Base-by-base conservation (phyloP, 1,140 invertebrate species). In the Papilio aristodemus region DNA sequence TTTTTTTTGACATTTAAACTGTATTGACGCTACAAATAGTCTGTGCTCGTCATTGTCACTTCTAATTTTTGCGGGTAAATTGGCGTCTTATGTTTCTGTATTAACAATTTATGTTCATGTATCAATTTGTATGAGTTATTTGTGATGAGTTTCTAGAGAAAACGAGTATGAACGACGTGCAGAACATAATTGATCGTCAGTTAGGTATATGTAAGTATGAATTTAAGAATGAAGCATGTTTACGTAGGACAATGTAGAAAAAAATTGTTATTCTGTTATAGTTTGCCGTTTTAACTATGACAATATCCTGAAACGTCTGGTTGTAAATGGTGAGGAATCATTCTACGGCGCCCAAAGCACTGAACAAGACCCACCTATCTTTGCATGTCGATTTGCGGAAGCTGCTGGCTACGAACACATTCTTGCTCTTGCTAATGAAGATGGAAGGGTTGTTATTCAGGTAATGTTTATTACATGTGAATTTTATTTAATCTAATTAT, bases 341-440 rank as follows among this genome's bases (percentile, higher is more conserved):
- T 94, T 91, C 84, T 90, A 90, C 22, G 93, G 93, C 11, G 88
- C 94, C 25, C 88, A 87, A 67, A 91, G 83, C 38, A 75, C 83
- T 46, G 92, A 93, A 63, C 92, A 92, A 41, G 91, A 93, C 68
- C 93, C 94, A 2, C 93, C 93, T 3, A 94, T 95, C 74, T 95
- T 95, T 78, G 93, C 94, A 0, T 94, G 94, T 71, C 94, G 94
- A 75, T 94, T 94, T 74, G 92, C 94, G 8, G 93, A 94, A 74
- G 85, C 90, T 25, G 76, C 92, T 41, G 93, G 93, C 22, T 93
- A 93, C 66, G 92, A 95, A 79, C 92, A 97, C 81, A 92, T 96
- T 25, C 84, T 97, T 37, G 96, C 95, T 11, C 92, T 97, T 39
- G 96, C 96, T 14, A 97, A 97, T 89, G 96, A 97, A 92, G 95